Evolutionary conservation across 2,797 vertebrate genomes (phyloP).

Genomic region (Takifugu ocellatus): DNA sequence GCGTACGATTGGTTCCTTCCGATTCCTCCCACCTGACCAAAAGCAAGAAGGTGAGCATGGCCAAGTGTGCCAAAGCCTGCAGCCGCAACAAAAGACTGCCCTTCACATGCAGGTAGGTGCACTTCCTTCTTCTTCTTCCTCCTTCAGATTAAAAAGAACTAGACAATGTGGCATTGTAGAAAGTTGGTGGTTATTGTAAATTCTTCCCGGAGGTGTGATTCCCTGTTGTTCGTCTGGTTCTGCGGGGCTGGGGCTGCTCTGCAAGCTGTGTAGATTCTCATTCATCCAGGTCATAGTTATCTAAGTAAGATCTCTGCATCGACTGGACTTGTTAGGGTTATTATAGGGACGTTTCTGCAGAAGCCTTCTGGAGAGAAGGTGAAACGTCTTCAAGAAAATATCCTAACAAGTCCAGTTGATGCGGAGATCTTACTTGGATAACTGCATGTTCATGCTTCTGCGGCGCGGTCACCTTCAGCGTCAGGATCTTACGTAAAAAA

Average conservation of each 20-base stretch:
- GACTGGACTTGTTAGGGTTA: no score
- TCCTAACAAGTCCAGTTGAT: no score
- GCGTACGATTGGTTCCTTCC: constrained; percentile 74
- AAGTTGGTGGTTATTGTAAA: neutral
- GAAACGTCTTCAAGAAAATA: no score
- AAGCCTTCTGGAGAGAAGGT: no score
- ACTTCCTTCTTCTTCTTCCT: neutral
- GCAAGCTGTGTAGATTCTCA: no score
- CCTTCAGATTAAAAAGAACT: neutral
- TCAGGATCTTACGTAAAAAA: constrained; percentile 2
- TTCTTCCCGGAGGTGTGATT: neutral
- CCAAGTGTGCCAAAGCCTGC: constrained; percentile 89
- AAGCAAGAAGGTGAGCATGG: constrained; percentile 82
- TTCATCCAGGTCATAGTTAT: no score
- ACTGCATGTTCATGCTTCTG: neutral
- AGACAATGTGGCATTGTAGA: no score
- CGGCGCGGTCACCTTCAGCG: neutral
- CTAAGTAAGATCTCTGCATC: no score
- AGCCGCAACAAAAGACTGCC: constrained; percentile 85
- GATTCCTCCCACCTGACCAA: constrained; percentile 81
- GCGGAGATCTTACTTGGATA: no score
- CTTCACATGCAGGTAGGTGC: constrained; percentile 90
- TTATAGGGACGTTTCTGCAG: no score
- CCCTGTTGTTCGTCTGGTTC: constrained; percentile 10
- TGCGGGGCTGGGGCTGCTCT: neutral